Base-by-base conservation (phyloP, 2,113 vertebrate genomes). In the Rhinopithecus roxellana region DNA sequence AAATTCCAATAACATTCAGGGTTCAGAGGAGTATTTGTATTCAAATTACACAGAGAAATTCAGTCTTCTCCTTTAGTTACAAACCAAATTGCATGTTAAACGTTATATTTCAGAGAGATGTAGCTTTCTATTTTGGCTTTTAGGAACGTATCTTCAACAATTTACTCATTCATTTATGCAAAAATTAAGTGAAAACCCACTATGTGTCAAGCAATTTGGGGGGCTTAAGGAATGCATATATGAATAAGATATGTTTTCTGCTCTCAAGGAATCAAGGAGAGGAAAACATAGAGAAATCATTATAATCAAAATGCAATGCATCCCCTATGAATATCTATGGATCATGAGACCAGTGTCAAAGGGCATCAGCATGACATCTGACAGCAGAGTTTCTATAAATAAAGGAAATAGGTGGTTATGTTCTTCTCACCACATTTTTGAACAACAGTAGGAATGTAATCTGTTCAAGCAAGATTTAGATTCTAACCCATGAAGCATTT, bases 1-100 rank as follows among this genome's bases (percentile, higher is more conserved):
- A 93, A 79, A 77, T 86, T 97, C 97, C 87, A n/a, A 70, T 83
- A 93, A 40, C 43, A 95, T 3, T 75, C 78, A 0, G 77, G 94
- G 74, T 52, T 6, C 61, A 94, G 25, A 55, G 69, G 20, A 94
- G 55, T 97, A 83, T 95, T 86, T 97, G 86, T 94, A 97, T 98
- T 96, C 86, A 94, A 75, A 93, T 90, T 96, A 40, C 38, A 78
- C 4, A 77, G 5, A 97, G 61, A 89, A 88, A 78, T 57, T 40
- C 77, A 80, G 27, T 93, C 10, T 97, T 38, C 3, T 95, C 77
- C 90, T 97, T 61, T 11, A 84, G 81, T 95, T 81, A 52, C 55
- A n/a, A 95, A 84, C 61, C 69, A 80, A 52, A 50, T 93, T 97
- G 16, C 75, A 43, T 94, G 90, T 95, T 95, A 79, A 97, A 57